Evolutionary conservation across 2,113 vertebrate species (phyloP).

Genomic region (Papio anubis): DNA sequence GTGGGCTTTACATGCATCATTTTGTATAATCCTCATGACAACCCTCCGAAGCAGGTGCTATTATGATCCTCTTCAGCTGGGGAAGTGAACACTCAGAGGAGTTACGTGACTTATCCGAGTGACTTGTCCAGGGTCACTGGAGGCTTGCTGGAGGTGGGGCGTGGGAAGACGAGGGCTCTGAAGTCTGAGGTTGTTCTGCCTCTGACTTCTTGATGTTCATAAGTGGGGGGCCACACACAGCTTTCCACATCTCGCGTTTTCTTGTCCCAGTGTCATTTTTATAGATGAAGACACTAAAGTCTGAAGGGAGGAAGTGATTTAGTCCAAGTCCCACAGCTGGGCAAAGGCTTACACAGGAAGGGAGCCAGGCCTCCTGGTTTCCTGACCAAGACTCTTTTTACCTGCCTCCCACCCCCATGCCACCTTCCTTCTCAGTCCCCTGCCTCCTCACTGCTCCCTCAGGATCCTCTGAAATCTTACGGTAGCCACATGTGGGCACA

Average conservation of each 20-base stretch:
- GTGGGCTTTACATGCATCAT: too few relatives aligned
- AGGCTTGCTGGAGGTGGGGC: neutral
- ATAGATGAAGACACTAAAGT: neutral
- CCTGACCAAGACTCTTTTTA: neutral
- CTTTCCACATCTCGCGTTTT: neutral
- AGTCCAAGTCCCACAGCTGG: neutral
- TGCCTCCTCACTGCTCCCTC: neutral
- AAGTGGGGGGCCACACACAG: rapidly evolving
- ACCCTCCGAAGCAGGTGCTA: neutral
- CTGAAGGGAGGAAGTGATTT: neutral
- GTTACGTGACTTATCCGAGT: neutral
- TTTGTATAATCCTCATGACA: neutral
- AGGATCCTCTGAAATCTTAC: neutral
- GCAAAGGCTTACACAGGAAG: neutral
- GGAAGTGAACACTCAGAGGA: neutral
- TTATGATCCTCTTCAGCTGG: neutral
- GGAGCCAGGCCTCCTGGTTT: neutral
- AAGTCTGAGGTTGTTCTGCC: rapidly evolving
- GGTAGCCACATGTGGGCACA: neutral
- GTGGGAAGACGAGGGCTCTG: neutral
- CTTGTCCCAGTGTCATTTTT: neutral
- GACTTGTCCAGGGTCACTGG: neutral
- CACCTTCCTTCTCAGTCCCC: neutral
- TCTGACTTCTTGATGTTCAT: neutral
- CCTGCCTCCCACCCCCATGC: rapidly evolving